Evolutionary conservation across 2,888 invertebrate species (phyloP), one percentile per base, ranked within the genome.

Genomic region (Clistopyga incitator): DNA sequence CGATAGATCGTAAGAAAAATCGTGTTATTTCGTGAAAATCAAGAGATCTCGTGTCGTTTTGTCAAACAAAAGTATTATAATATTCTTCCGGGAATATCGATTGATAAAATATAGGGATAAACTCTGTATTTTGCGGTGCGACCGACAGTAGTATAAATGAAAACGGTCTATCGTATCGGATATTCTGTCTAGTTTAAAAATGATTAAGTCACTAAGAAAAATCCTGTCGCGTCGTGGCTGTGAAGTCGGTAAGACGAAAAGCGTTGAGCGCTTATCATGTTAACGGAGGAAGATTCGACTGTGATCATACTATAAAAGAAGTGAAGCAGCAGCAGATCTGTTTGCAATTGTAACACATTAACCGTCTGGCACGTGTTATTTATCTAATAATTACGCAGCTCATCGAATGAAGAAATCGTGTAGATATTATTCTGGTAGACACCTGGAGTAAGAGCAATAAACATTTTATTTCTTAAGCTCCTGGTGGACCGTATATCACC

Each of bases 341-440:
- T 74, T 76, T 78, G 72, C 52, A 64, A 74, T 77, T 83, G 59
- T 52, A 78, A 61, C 47, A 72, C 70, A 78, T 38, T 70, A 68
- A 78, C 80, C 83, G 83, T 80, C 83, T 80, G 83, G 80, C 64
- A 84, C 83, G 83, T 77, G 50, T 45, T 80, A 77, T 64, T 74
- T 80, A 77, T 77, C 25, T 80, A 67, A 72, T 74, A 75, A 75
- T 75, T 18, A 47, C 65, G 59, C 67, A 34, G 67, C 70, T 64
- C 38, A 54, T 52, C 34, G 25, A 59, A 64, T 38, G 25, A 64
- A 42, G 34, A 38, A 23, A 29, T 18, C 20, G 42, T 56, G 54
- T 68, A 71, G 25, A 42, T 42, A 59, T 59, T 59, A 59, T 56
- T 20, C 54, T 42, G 34, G 42, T 42, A 23, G 38, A 34, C 15